phyloP scores from a whole-genome alignment of 2,888 invertebrate genomes.

The Tridacna gigas region DNA sequence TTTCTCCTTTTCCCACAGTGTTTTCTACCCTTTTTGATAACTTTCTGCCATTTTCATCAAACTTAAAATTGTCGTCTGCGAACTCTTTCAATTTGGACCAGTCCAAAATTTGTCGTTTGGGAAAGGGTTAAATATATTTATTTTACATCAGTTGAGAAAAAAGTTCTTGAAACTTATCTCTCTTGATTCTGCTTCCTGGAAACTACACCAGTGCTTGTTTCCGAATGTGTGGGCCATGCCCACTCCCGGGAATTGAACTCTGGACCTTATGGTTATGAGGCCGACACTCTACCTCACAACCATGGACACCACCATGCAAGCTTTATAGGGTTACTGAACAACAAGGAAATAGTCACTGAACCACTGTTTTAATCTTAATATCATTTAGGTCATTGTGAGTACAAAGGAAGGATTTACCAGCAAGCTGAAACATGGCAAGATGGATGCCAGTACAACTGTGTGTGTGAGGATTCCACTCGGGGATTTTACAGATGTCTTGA shows the following conservation, averaged over 20 bases:
- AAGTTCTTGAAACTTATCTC: no score
- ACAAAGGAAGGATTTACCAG: slow-evolving; percentile 70
- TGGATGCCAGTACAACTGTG: slow-evolving; percentile 75
- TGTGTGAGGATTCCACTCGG: slow-evolving; percentile 71
- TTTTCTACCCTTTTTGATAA: neutral
- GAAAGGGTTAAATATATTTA: neutral
- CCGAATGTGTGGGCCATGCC: no score
- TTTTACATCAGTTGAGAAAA: no score
- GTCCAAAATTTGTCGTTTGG: no score
- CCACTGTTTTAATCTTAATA: neutral
- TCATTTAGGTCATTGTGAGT: slow-evolving; percentile 70
- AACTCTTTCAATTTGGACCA: no score
- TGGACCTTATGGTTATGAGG: no score
- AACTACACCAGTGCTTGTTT: no score
- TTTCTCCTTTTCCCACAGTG: neutral
- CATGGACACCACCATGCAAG: no score
- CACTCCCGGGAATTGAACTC: no score
- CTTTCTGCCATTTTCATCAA: neutral
- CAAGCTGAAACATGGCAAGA: slow-evolving; percentile 74
- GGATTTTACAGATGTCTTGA: slow-evolving; percentile 75
- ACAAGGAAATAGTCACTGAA: neutral
- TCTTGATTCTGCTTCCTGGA: no score
- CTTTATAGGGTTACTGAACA: no score
- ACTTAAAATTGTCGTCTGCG: neutral
- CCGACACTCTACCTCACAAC: no score